Conservation (phyloP, 2,113 vertebrate genomes). For the Pteropus alecto region DNA sequence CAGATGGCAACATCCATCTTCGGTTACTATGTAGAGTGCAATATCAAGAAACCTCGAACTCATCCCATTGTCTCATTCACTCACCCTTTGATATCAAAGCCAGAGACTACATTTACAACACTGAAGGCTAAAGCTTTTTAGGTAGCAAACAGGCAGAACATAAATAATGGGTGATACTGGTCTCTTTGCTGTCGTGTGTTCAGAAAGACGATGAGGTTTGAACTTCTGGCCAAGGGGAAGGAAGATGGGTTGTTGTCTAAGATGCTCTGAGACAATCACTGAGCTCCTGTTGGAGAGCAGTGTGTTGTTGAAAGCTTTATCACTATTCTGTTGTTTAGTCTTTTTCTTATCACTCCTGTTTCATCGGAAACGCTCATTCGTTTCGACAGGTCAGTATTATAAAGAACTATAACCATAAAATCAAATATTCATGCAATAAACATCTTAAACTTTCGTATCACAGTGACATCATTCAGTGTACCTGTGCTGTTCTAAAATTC, state of each 20-base stretch:
- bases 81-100: background rate
- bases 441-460: background rate
- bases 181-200: background rate
- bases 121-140: background rate
- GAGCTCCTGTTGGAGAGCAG: accelerated
- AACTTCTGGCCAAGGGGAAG: background rate
- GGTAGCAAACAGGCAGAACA: background rate
- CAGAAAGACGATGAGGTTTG: background rate
- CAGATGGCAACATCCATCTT: background rate
- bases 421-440: background rate
- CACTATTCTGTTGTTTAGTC: background rate
- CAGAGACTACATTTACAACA: background rate
- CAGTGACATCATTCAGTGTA: background rate
- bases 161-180: background rate
- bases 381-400: background rate
- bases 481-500: background rate
- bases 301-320: background rate
- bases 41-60: background rate
- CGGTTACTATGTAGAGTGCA: background rate
- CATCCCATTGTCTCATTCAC: background rate
- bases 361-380: background rate
- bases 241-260: background rate
- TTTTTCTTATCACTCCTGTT: background rate
- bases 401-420: background rate
- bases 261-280: background rate